These are phyloP conservation scores for Trichomycterus rosablanca DNA, from an alignment of 2,113 vertebrate species.

Conservation along the genomic window DNA sequence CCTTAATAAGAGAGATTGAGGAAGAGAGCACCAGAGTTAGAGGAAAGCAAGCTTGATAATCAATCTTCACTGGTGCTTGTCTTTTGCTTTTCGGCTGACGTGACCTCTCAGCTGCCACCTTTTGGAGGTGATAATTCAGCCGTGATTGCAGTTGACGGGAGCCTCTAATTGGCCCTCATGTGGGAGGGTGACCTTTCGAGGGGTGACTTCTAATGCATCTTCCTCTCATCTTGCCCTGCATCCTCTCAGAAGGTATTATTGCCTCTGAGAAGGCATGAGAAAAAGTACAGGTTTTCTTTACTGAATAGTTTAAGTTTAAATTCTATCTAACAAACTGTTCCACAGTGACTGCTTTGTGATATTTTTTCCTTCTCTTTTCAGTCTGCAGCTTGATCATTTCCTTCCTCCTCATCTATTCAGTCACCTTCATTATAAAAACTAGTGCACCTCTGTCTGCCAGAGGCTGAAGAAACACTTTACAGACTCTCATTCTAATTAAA, in stretches of 20 bases:
- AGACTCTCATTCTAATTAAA: constrained; percentile 33
- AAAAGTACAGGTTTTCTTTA: not conserved
- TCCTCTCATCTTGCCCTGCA: constrained; percentile 25
- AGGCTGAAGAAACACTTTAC: constrained; percentile 22
- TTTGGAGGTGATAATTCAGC: constrained; percentile 61
- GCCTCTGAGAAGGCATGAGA: not conserved
- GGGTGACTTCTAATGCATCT: constrained; percentile 63
- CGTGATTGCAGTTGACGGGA: constrained; percentile 58
- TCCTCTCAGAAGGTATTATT: not conserved
- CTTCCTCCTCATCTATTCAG: not conserved
- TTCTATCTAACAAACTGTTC: not conserved
- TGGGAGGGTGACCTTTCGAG: constrained; percentile 25
- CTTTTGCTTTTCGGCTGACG: constrained; percentile 40
- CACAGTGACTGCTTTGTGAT: not conserved
- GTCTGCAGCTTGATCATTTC: not conserved
- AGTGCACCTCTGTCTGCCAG: constrained; percentile 13
- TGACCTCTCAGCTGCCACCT: constrained; percentile 48
- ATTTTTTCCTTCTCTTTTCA: not conserved
- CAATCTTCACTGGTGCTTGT: constrained; percentile 29
- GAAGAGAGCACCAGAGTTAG: not conserved
- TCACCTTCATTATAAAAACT: constrained; percentile 21
- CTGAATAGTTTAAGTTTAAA: not conserved
- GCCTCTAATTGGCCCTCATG: constrained; percentile 63
- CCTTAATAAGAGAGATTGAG: constrained; percentile 20
- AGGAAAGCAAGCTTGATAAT: constrained; percentile 21